Base-by-base conservation (phyloP, 1,140 invertebrate genomes). In the Bombus pascuorum region DNA sequence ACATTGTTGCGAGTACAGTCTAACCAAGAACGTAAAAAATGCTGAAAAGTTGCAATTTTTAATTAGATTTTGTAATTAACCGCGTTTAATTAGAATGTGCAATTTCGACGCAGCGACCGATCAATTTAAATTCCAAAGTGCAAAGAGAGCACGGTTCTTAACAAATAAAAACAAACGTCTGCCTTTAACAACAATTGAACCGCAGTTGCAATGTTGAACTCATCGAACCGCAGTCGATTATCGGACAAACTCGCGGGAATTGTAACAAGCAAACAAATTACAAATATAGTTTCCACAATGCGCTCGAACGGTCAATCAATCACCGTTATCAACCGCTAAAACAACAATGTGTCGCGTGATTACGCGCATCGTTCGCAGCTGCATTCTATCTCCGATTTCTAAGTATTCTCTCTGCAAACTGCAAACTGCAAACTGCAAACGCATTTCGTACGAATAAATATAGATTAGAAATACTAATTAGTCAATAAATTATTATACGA, bases 201-300 rank as follows among this genome's bases (percentile, higher is more conserved):
- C 37, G 47, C 68, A 37, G 10, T 68, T n/a, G 25, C 47, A 59
- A 72, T 3, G 37, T 47, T 70, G 59, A 37, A 47, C 42, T 28
- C 13, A 0, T 10, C 65, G 44, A 70, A 80, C 65, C 66, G 42
- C 53, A 37, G 32, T 81, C 66, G 78, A 71, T 70, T 70, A 71
- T 70, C 47, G 34, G 39, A 15, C 10, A 37, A 59, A 25, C 79
- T 42, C 68, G 25, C 15, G 37, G 79, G 68, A 72, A 42, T 81
- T 44, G 79, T 72, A 81, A 81, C 68, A 15, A 37, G 66, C 68
- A 81, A 81, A 81, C 66, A 72, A 72, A 81, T 81, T 81, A 72
- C 68, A 81, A 72, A 57, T 81, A 72, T 72, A 81, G 68, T 42
- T 81, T 59, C 66, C 44, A 66, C 44, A 39, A 39, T 71, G 68